Evolutionary conservation across 2,797 vertebrate genomes (phyloP).

Genomic region (Myiothlypis chrysogaster): DNA sequence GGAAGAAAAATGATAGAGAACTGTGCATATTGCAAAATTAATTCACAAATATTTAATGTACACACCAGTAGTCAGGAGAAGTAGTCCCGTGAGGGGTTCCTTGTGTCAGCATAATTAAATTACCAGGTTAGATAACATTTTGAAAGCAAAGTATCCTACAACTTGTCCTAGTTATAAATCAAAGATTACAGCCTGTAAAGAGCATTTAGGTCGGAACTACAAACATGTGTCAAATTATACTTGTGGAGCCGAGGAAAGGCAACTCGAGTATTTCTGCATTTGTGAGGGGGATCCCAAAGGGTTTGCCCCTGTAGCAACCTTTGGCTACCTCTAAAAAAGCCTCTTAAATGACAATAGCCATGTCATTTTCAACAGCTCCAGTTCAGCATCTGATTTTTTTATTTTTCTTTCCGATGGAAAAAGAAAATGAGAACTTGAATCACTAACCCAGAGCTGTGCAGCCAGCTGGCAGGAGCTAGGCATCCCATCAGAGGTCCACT

Average conservation of each 20-base stretch:
- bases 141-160: not conserved
- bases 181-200: not conserved
- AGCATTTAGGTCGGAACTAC: not conserved
- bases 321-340: not conserved
- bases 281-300: not conserved
- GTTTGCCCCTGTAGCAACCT: not conserved
- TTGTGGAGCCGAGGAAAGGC: not conserved
- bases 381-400: not conserved
- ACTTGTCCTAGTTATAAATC: not conserved
- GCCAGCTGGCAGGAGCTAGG: not conserved
- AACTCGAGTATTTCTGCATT: fast-evolving
- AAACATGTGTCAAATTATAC: fast-evolving
- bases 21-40: not conserved
- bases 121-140: not conserved
- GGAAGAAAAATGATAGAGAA: not conserved
- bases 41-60: not conserved
- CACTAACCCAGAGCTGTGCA: not conserved
- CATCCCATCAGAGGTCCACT: not conserved
- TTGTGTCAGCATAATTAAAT: not conserved
- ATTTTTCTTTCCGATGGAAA: not conserved
- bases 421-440: not conserved
- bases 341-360: not conserved
- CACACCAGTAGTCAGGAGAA: fast-evolving
- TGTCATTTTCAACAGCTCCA: not conserved
- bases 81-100: not conserved